phyloP scores from a whole-genome alignment of 1,140 invertebrate genomes.

The Tetragonula clypearis region DNA sequence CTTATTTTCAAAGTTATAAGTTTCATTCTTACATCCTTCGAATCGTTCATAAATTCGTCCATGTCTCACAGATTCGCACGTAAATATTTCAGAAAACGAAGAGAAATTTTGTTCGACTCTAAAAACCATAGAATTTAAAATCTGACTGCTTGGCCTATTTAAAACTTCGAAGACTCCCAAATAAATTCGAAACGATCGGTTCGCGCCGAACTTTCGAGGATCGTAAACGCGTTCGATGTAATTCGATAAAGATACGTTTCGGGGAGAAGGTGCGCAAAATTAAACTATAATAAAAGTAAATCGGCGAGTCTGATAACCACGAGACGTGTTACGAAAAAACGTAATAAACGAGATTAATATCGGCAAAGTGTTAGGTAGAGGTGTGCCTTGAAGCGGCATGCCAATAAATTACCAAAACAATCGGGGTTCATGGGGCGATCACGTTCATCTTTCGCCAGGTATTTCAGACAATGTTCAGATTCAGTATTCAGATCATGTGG shows the following conservation, averaged over 20 bases:
- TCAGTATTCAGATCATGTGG: background rate
- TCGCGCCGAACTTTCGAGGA: background rate
- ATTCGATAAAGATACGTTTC: background rate
- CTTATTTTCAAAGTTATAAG: no score
- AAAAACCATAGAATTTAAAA: no score
- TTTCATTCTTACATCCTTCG: no score
- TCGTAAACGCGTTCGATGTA: background rate
- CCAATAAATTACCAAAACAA: background rate
- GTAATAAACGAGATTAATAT: background rate
- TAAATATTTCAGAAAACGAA: no score
- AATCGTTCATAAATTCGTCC: no score
- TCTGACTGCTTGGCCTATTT: background rate
- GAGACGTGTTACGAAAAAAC: background rate
- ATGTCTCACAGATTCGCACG: no score
- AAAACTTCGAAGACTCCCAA: background rate
- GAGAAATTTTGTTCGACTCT: no score
- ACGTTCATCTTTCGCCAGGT: conserved; percentile 21
- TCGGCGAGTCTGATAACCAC: background rate
- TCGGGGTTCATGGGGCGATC: conserved; percentile 14
- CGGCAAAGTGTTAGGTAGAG: conserved; percentile 26
- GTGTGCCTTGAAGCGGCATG: background rate
- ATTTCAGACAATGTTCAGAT: background rate
- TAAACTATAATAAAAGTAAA: background rate
- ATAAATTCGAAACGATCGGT: background rate
- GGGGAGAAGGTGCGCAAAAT: no score